Conservation (phyloP, 1,140 invertebrate species). For the Solenopsis fugax region DNA sequence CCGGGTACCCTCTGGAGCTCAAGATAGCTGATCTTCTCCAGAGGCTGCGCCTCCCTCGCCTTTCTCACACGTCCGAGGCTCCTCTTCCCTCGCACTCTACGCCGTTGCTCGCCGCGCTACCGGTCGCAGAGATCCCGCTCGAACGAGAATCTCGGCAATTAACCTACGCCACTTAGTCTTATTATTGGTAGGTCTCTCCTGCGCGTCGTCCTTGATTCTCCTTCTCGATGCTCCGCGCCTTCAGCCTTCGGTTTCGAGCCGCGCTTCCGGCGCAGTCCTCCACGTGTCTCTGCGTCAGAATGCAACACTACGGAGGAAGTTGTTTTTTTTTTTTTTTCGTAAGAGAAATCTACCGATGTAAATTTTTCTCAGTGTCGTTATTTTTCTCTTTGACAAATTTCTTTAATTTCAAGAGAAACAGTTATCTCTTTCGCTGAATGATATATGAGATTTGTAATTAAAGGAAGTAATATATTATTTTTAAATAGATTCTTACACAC, state of each 20-base stretch:
- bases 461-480: background rate
- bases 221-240: background rate
- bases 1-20: slow-evolving; percentile 70
- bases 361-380: background rate
- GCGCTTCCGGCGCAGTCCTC: slow-evolving; percentile 1
- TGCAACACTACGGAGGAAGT: slow-evolving; percentile 2
- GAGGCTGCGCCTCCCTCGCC: slow-evolving; percentile 75
- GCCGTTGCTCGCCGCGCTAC: slow-evolving; percentile 45
- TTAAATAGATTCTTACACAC: background rate
- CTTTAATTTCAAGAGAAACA: background rate
- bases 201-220: slow-evolving; percentile 27
- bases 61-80: slow-evolving; percentile 73
- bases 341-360: background rate
- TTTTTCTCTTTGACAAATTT: slow-evolving; percentile 21
- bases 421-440: background rate
- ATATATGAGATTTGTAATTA: background rate
- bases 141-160: slow-evolving; percentile 81
- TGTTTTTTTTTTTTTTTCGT: background rate
- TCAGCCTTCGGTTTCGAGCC: background rate
- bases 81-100: slow-evolving; percentile 39
- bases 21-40: slow-evolving; percentile 82
- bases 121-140: slow-evolving; percentile 67
- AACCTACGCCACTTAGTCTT: slow-evolving; percentile 81
- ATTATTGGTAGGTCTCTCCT: slow-evolving; percentile 65
- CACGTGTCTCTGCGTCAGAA: background rate